Percentiles rank a stretch among this genome's conserved stretches.
Evolutionary conservation across 2,888 invertebrate species (phyloP).

Genomic region (Hemaris fuciformis): DNA sequence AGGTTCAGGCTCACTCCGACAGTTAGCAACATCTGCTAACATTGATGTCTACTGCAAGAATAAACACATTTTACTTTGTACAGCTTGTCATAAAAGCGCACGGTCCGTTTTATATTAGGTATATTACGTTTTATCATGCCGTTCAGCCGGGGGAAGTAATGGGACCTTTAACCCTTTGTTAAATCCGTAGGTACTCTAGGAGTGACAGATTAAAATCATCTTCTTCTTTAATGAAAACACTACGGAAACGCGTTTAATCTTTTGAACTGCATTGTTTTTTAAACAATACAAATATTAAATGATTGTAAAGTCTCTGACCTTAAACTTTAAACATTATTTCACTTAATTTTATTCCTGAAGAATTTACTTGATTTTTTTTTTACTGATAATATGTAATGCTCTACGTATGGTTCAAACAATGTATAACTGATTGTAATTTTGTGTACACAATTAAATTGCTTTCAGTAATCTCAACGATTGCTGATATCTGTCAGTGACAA

Average conservation of each 20-base stretch:
- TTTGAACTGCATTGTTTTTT: background rate
- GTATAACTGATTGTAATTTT: background rate
- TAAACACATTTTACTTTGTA: conserved; percentile 33
- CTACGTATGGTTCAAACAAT: background rate
- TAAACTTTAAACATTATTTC: background rate
- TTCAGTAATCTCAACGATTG: background rate
- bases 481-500: conserved; percentile 28
- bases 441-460: background rate
- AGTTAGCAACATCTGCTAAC: conserved; percentile 15
- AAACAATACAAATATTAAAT: background rate
- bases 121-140: conserved; percentile 46
- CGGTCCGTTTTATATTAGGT: conserved; percentile 49
- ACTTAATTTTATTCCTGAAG: background rate
- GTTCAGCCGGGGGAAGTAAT: conserved; percentile 39
- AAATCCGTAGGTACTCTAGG: conserved; percentile 28
- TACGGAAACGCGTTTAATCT: background rate
- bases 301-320: too few relatives aligned
- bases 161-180: conserved; percentile 35
- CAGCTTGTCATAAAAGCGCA: conserved; percentile 43
- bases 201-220: conserved; percentile 37
- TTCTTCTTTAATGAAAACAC: background rate
- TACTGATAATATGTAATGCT: background rate
- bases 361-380: too few relatives aligned
- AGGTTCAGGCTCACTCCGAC: background rate
- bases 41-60: conserved; percentile 23